These are phyloP conservation scores for Tribolium madens DNA, from an alignment of 1,140 invertebrate species.

Conservation along the genomic window DNA sequence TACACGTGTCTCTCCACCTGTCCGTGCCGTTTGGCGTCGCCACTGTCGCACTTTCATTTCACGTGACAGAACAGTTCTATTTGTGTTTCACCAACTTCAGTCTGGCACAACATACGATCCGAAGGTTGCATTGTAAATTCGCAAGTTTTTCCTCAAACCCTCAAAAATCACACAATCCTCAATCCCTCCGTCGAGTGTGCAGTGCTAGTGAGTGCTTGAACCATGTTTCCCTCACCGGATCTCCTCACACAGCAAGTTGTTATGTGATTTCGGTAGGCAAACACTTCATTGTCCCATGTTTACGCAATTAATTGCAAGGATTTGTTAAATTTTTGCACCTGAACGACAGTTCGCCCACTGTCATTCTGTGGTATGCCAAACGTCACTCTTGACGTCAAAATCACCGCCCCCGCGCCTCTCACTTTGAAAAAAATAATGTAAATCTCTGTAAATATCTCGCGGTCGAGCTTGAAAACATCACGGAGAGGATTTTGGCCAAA, in stretches of 20 bases:
- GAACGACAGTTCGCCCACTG: conserved; percentile 52
- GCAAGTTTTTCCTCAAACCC: conserved; percentile 12
- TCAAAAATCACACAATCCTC: conserved; percentile 18
- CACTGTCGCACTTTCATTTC: conserved; percentile 45
- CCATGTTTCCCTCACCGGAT: conserved; percentile 31
- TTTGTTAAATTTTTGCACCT: conserved; percentile 46
- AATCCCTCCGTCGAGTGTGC: neutral
- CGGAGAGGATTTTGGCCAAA: neutral
- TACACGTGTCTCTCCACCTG: neutral
- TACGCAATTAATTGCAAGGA: conserved; percentile 11
- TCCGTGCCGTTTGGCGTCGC: neutral
- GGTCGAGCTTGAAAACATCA: neutral
- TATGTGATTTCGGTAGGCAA: conserved; percentile 52
- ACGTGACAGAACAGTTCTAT: conserved; percentile 53
- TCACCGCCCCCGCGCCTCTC: conserved; percentile 54
- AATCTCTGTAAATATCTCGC: conserved; percentile 23
- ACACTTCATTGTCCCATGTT: neutral
- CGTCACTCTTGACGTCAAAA: conserved; percentile 61
- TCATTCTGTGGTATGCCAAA: conserved; percentile 59
- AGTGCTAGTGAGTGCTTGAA: conserved; percentile 36
- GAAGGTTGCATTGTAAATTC: conserved; percentile 49
- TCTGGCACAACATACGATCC: conserved; percentile 50
- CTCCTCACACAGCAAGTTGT: conserved; percentile 11
- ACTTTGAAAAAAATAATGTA: conserved; percentile 29
- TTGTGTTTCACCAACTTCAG: conserved; percentile 53